Conservation (phyloP, 2,888 invertebrate species). For the Thalpophila matura region DNA sequence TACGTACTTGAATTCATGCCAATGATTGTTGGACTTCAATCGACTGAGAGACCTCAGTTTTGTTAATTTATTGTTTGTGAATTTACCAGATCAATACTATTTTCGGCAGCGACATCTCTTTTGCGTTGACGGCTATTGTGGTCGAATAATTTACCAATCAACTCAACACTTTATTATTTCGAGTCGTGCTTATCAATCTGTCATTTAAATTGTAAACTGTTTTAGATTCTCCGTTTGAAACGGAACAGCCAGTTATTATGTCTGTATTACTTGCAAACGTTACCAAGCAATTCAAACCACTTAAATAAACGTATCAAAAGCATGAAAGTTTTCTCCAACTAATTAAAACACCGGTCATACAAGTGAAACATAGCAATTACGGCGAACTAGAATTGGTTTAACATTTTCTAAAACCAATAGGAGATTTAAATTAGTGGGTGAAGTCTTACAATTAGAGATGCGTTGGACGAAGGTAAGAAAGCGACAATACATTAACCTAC, state of each 20-base stretch:
- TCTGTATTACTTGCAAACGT: constrained; percentile 19
- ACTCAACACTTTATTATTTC: constrained; percentile 42
- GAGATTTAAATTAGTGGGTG: constrained; percentile 87
- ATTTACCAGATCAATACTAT: constrained; percentile 77
- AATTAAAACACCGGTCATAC: constrained; percentile 75
- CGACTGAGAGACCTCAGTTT: constrained; percentile 80
- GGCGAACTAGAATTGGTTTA: constrained; percentile 68
- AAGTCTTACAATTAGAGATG: constrained; percentile 87
- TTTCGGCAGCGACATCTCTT: constrained; percentile 70
- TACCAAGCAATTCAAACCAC: constrained; percentile 32
- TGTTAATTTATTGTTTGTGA: constrained; percentile 79
- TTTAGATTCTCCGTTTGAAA: constrained; percentile 17
- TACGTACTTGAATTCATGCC: constrained; percentile 86
- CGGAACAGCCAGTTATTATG: constrained; percentile 8
- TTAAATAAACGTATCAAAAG: constrained; percentile 44
- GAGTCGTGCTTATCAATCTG: constrained; percentile 15
- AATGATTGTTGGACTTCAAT: constrained; percentile 87
- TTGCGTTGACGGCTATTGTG: constrained; percentile 54
- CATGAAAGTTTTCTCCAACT: constrained; percentile 56
- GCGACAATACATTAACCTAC: constrained; percentile 86
- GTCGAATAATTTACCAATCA: constrained; percentile 47
- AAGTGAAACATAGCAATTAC: constrained; percentile 73
- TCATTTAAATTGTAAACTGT: constrained; percentile 16
- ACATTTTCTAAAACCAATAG: constrained; percentile 79
- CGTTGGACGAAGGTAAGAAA: constrained; percentile 84